These are phyloP conservation scores for Echinops telfairi DNA, from an alignment of 2,113 vertebrate species.

Conservation along the genomic window DNA sequence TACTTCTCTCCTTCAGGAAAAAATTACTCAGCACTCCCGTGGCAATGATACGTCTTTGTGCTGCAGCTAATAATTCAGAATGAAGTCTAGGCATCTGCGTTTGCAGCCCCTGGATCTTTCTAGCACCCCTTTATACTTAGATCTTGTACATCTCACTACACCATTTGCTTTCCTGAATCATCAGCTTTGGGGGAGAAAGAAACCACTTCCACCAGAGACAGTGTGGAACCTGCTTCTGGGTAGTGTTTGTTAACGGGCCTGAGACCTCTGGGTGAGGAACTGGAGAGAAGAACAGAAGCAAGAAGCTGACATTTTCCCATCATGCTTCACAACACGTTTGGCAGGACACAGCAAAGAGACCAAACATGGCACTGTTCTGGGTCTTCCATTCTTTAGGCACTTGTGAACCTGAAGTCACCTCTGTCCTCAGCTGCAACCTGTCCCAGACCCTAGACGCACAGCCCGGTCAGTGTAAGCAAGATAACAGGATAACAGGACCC, in stretches of 20 bases:
- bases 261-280: not conserved
- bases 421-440: constrained; percentile 5
- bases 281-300: not conserved
- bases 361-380: not conserved
- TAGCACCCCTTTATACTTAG: no score
- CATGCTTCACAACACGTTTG: not conserved
- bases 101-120: no score
- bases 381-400: not conserved
- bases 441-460: not conserved
- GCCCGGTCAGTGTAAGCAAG: constrained; percentile 45
- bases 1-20: no score
- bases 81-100: no score
- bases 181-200: not conserved
- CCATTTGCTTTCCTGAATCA: not conserved
- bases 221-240: not conserved
- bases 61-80: no score
- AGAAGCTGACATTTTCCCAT: not conserved
- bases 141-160: fast-evolving
- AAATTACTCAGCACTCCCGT: no score
- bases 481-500: constrained; percentile 84
- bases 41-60: no score
- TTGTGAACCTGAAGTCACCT: not conserved
- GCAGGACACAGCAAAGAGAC: not conserved
- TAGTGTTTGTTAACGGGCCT: not conserved
- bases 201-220: not conserved